phyloP scores from a whole-genome alignment of 2,113 vertebrate species.

The Scalopus aquaticus region DNA sequence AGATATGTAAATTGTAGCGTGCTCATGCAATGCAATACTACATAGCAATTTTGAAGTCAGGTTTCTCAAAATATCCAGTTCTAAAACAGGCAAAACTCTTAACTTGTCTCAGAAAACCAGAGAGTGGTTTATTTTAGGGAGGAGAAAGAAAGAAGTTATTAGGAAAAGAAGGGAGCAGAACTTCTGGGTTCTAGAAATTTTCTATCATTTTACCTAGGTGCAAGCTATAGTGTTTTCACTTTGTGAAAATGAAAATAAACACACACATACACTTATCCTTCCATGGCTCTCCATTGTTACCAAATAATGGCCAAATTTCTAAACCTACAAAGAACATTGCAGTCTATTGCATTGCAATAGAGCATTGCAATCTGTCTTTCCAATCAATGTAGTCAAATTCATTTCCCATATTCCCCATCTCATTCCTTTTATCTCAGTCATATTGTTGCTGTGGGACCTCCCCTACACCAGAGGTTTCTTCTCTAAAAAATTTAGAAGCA shows the following conservation, averaged over 20 bases:
- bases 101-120: neutral
- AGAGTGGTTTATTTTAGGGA: neutral
- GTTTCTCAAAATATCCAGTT: neutral
- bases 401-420: neutral
- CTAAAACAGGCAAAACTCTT: neutral
- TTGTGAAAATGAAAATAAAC: constrained; percentile 27
- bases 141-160: neutral
- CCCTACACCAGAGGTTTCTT: neutral
- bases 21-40: neutral
- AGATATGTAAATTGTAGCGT: neutral
- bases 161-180: neutral
- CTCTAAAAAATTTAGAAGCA: neutral
- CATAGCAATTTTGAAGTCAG: neutral
- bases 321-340: neutral
- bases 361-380: neutral
- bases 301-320: neutral
- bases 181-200: neutral
- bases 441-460: neutral
- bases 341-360: neutral
- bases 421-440: neutral
- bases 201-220: neutral
- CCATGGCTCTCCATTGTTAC: neutral
- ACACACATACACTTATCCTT: neutral
- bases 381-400: neutral
- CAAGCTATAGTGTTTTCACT: neutral